A percentile compares a stretch with the other conserved stretches of the same genome.
Evolutionary conservation across 2,797 vertebrate species (phyloP).

Genomic region (Perdix hodgsoniae): DNA sequence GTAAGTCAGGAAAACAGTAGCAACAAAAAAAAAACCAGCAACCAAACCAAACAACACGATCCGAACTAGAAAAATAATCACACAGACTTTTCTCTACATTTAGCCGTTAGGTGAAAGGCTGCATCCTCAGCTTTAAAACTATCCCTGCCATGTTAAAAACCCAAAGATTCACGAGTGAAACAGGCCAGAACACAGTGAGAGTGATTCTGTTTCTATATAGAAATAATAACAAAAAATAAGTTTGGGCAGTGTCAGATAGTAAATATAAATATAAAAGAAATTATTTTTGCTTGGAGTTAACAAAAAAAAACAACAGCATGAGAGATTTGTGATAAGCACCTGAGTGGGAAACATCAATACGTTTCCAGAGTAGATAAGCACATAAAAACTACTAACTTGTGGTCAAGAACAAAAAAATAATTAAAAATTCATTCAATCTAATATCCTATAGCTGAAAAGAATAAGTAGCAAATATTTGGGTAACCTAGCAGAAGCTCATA

Average conservation of each 20-base stretch:
- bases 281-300: not conserved
- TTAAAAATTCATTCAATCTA: fast-evolving
- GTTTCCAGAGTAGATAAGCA: not conserved
- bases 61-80: not conserved
- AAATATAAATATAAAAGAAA: constrained; percentile 10
- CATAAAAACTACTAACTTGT: not conserved
- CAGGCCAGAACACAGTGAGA: not conserved
- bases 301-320: not conserved
- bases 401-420: fast-evolving
- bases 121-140: not conserved
- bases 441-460: not conserved
- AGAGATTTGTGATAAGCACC: not conserved
- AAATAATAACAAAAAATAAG: not conserved
- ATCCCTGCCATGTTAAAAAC: not conserved
- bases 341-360: not conserved
- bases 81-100: not conserved
- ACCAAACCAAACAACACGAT: not conserved
- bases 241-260: not conserved
- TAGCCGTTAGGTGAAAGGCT: not conserved
- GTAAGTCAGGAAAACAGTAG: too few relatives aligned
- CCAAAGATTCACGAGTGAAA: not conserved
- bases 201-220: not conserved
- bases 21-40: fast-evolving
- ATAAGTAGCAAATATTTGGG: not conserved
- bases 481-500: not conserved